Conservation (phyloP, 2,888 invertebrate species). For the Catonia carolina region DNA sequence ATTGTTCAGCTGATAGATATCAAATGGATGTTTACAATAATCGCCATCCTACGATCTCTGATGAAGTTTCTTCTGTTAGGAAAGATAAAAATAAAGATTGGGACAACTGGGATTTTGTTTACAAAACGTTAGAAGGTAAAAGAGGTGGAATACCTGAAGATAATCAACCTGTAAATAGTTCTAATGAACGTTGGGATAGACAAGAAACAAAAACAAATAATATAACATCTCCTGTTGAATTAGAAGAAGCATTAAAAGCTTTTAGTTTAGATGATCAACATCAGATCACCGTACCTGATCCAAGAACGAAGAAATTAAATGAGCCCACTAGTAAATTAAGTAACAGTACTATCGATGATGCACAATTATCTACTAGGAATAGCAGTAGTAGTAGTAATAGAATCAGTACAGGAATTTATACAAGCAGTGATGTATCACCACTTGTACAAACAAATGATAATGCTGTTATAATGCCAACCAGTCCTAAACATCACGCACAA, state of each 20-base stretch:
- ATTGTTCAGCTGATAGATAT: conserved; percentile 16
- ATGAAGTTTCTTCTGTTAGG: conserved; percentile 18
- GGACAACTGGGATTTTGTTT: conserved; percentile 76
- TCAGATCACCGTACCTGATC: conserved; percentile 20
- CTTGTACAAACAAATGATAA: no score
- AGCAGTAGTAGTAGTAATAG: no score
- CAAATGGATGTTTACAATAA: conserved; percentile 17
- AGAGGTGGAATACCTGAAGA: conserved; percentile 41
- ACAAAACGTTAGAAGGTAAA: conserved; percentile 60
- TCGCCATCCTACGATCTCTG: conserved; percentile 15
- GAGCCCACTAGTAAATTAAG: conserved; percentile 19
- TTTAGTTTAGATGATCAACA: conserved; percentile 46
- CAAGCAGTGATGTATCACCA: no score
- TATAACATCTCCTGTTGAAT: conserved; percentile 44
- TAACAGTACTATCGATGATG: no score
- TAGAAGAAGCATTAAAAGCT: conserved; percentile 52
- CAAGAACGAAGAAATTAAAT: conserved; percentile 16
- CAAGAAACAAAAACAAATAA: no score
- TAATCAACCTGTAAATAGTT: conserved; percentile 34
- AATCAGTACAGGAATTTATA: no score
- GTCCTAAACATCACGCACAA: conserved; percentile 14
- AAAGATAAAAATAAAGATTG: conserved; percentile 30
- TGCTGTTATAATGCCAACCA: not conserved
- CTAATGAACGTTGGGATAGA: no score
- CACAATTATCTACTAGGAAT: no score